Base-by-base conservation (phyloP, 2,113 vertebrate genomes). In the Passerina amoena region DNA sequence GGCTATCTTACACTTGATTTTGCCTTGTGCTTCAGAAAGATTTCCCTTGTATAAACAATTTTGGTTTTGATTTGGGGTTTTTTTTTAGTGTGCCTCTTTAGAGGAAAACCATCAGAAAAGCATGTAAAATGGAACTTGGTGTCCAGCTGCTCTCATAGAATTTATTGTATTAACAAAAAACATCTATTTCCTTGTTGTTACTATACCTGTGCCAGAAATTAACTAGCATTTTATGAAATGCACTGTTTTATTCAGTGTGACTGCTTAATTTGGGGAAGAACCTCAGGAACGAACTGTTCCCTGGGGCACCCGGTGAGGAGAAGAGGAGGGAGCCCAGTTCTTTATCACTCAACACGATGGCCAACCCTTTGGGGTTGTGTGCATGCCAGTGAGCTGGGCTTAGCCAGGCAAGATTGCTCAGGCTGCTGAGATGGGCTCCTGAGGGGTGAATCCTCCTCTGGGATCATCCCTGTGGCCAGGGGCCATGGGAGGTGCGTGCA, bases 1-100 rank as follows among this genome's bases (percentile, higher is more conserved):
- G 89, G 83, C 84, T 92, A 77, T 93, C 82, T 95, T 83, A 47
- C 80, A 72, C 92, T 93, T 80, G 93, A 78, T 95, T 97, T 92
- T 90, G 85, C 87, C 88, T 92, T 5, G 2, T 68, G 51, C 71
- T 91, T 64, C 73, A 94, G 89, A 84, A 92, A 87, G 37, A 47
- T 56, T 95, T 88, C 53, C 78, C 70, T 89, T 89, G 78, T 89
- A 87, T 84, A 84, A 94, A 94, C 86, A 72, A 54, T 92, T 94
- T 61, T 50, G 25, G 33, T 89, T 78, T 44, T 51, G 69, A 91
- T 87, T 91, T 78, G 53, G 35, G 5, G 9, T 40, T 25, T 42
- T 50, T 40, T 40, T 33, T 27, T 9, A 38, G 61, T 33, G 23
- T 63, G 24, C 24, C 71, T 24, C 72, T 92, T 77, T 50, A 69